Evolutionary conservation across 2,113 vertebrate species (phyloP).

Genomic region (Raja brachyura): DNA sequence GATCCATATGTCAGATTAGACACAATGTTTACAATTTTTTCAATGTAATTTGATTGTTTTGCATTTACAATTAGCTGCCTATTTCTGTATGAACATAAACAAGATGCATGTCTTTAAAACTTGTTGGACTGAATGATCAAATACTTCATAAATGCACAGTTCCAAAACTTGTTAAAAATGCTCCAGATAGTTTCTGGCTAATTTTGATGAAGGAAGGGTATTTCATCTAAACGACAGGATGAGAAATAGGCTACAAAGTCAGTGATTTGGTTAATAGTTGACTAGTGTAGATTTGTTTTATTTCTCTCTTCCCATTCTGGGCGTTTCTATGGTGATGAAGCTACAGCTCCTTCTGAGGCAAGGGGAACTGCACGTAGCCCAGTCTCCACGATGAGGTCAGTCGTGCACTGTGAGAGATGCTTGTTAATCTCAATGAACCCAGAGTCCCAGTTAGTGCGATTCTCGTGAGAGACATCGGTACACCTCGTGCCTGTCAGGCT

Average conservation of each 20-base stretch:
- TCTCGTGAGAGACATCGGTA: background rate
- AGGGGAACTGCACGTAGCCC: background rate
- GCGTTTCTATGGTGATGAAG: slow-evolving; percentile 25
- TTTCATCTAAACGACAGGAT: too few species aligned
- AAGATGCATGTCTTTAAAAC: background rate
- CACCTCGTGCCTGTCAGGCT: too few species aligned
- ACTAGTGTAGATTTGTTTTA: background rate
- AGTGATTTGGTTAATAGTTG: background rate
- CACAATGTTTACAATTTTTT: too few species aligned
- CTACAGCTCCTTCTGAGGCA: background rate
- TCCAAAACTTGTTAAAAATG: too few species aligned
- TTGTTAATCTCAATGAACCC: slow-evolving; percentile 10
- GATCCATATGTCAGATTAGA: too few species aligned
- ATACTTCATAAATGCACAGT: too few species aligned
- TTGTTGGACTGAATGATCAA: background rate
- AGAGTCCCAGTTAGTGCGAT: background rate
- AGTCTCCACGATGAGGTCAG: slow-evolving; percentile 1
- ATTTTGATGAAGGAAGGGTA: too few species aligned
- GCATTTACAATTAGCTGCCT: too few species aligned
- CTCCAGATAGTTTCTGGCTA: too few species aligned
- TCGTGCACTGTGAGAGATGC: background rate
- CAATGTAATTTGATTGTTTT: too few species aligned
- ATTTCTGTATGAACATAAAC: background rate
- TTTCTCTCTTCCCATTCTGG: background rate
- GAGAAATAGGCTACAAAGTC: background rate